These are phyloP conservation scores for Caenorhabditis tropicalis DNA, from an alignment of 1,140 invertebrate species.

Conservation along the genomic window DNA sequence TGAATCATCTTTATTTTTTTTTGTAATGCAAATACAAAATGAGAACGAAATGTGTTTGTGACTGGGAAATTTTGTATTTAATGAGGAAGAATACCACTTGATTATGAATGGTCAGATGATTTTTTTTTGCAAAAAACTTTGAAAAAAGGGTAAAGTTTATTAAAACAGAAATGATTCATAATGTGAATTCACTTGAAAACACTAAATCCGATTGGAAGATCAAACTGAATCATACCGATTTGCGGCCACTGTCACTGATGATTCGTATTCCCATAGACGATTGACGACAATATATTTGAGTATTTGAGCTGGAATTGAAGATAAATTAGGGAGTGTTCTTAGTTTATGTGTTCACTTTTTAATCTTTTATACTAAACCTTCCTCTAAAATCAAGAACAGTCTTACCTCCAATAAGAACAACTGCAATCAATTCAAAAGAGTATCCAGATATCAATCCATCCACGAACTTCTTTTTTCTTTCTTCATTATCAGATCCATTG, in stretches of 20 bases:
- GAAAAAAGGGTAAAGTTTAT: too few species aligned
- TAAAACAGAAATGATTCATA: too few species aligned
- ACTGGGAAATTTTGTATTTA: too few species aligned
- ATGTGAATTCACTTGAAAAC: too few species aligned
- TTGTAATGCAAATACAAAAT: too few species aligned
- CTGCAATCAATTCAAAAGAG: background rate
- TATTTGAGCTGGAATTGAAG: background rate
- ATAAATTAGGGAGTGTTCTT: background rate
- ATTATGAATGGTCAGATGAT: too few species aligned
- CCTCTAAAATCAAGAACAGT: background rate
- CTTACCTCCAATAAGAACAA: background rate
- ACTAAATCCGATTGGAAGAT: background rate
- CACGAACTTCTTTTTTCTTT: background rate
- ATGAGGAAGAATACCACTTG: too few species aligned
- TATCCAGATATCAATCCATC: background rate
- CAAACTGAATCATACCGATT: background rate
- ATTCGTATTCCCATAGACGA: background rate
- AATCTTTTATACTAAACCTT: too few species aligned
- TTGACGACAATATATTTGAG: background rate
- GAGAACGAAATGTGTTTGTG: too few species aligned
- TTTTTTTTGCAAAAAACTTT: too few species aligned
- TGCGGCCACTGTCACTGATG: background rate
- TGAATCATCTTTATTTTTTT: too few species aligned
- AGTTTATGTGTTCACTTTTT: too few species aligned
- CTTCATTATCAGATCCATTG: background rate